These are phyloP conservation scores for Actinia equina DNA, from an alignment of 64 coral and sea anemone species.

Conservation along the genomic window DNA sequence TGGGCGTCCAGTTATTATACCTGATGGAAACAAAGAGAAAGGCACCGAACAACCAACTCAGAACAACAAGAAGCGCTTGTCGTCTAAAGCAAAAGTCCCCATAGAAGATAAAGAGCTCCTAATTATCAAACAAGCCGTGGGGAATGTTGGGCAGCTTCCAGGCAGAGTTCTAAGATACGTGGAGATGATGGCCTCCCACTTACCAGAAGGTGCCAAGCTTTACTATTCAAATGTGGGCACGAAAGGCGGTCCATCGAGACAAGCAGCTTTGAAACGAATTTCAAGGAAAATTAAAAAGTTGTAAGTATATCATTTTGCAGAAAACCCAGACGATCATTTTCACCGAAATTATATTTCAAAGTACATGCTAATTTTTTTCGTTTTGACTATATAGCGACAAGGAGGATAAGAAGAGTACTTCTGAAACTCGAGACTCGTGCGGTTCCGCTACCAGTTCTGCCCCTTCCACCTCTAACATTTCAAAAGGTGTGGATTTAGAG, in stretches of 20 bases:
- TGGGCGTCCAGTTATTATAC: neutral
- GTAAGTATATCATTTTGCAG: neutral
- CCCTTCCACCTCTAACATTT: neutral
- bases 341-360: constrained; percentile 1
- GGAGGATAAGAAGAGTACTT: neutral
- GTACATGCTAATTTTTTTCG: neutral
- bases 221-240: neutral
- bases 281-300: constrained; percentile 6
- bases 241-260: neutral
- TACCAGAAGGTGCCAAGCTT: constrained; percentile 1
- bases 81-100: neutral
- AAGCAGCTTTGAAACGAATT: constrained; percentile 12
- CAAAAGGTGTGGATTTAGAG: constrained; percentile 2
- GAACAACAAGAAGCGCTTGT: neutral
- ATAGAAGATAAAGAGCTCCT: neutral
- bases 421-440: neutral
- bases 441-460: neutral
- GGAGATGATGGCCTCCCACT: neutral
- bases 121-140: constrained; percentile 1
- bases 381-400: neutral
- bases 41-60: neutral
- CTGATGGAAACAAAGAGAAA: neutral
- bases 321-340: constrained; percentile 4
- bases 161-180: neutral
- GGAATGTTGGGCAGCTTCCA: neutral